Evolutionary conservation across 1,140 invertebrate genomes (phyloP).

Genomic region (Euwallacea similis): DNA sequence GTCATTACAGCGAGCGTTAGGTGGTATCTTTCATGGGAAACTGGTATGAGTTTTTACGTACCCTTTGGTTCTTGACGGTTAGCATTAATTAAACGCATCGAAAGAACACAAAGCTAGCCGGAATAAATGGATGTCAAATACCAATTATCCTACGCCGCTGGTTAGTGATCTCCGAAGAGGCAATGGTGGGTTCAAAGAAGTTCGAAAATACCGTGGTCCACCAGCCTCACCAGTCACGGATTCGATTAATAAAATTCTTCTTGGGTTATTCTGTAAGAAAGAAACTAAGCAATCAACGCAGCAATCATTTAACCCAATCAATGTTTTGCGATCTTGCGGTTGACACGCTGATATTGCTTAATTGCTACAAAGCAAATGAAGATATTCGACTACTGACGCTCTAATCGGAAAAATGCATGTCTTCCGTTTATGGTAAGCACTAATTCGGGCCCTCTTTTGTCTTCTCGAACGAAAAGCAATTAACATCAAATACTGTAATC

Average conservation of each 20-base stretch:
- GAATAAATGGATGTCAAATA: not conserved
- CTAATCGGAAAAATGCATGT: too few relatives aligned
- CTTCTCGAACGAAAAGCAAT: too few relatives aligned
- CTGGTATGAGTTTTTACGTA: too few relatives aligned
- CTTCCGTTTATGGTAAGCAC: too few relatives aligned
- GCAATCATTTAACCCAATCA: not conserved
- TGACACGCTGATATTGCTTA: not conserved
- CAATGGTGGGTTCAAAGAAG: conserved; percentile 31
- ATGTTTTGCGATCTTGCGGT: not conserved
- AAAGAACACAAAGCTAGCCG: too few relatives aligned
- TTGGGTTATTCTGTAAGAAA: conserved; percentile 29
- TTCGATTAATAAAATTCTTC: conserved; percentile 37
- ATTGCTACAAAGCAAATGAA: not conserved
- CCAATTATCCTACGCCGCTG: conserved; percentile 14
- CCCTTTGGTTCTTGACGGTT: too few relatives aligned
- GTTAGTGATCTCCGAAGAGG: conserved; percentile 6
- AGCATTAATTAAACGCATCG: too few relatives aligned
- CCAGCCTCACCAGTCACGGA: conserved; percentile 34
- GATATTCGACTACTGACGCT: not conserved
- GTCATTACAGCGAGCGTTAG: too few relatives aligned
- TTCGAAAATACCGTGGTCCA: conserved; percentile 37
- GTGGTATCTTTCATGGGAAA: too few relatives aligned
- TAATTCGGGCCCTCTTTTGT: too few relatives aligned
- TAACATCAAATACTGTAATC: too few relatives aligned
- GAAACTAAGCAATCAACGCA: not conserved